Conservation (phyloP, 2,113 vertebrate genomes). For the Argyrosomus japonicus region DNA sequence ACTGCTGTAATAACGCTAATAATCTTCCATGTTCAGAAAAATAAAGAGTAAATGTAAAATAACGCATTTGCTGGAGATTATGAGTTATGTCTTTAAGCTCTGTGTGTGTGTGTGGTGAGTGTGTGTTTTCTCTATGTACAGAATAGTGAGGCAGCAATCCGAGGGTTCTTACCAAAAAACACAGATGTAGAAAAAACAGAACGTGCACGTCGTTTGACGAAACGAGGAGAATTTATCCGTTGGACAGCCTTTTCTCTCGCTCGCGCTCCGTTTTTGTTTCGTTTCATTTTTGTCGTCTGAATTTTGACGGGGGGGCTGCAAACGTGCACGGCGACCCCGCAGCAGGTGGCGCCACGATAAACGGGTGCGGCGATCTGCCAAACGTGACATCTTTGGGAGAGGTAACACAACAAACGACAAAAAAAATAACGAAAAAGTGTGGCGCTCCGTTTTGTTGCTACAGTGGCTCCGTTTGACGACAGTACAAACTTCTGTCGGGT, state of each 20-base stretch:
- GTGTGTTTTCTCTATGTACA: conserved; percentile 76
- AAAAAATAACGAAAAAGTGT: conserved; percentile 8
- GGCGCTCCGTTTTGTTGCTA: conserved; percentile 48
- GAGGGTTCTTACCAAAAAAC: conserved; percentile 69
- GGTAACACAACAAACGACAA: not conserved
- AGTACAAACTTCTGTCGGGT: conserved; percentile 17
- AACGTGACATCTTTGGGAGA: conserved; percentile 57
- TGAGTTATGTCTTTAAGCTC: conserved; percentile 63
- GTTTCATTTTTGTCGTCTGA: not conserved
- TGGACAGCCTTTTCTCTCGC: conserved; percentile 6
- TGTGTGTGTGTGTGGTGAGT: conserved; percentile 39
- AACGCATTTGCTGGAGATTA: conserved; percentile 57
- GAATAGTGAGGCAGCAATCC: conserved; percentile 74
- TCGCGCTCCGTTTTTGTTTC: conserved; percentile 6
- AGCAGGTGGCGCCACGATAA: conserved; percentile 45
- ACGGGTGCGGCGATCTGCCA: conserved; percentile 26
- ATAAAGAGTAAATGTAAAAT: conserved; percentile 59
- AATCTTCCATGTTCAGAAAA: conserved; percentile 69
- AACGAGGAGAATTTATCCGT: conserved; percentile 22
- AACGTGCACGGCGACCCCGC: not conserved
- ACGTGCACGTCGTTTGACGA: conserved; percentile 54
- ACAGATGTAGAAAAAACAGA: conserved; percentile 66
- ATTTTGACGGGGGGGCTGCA: not conserved
- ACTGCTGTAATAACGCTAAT: conserved; percentile 69
- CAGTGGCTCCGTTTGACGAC: conserved; percentile 43